Conservation (phyloP, 2,113 vertebrate genomes). For the Bungarus multicinctus region DNA sequence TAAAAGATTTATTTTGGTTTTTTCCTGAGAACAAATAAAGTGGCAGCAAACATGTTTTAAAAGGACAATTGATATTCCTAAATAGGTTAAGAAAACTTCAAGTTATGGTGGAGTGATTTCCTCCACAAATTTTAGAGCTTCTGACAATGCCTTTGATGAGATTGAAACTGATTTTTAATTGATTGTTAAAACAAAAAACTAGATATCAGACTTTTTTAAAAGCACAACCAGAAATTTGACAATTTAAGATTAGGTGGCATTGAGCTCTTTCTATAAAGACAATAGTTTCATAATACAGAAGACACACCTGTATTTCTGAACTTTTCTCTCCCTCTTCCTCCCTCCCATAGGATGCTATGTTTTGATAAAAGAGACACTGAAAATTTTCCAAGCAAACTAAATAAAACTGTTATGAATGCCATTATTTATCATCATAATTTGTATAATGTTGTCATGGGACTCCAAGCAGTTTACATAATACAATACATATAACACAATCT, state of each 20-base stretch:
- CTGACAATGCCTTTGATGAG: neutral
- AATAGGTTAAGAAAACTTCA: neutral
- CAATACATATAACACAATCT: no score
- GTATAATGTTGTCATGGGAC: no score
- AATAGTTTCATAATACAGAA: neutral
- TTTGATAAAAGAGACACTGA: neutral
- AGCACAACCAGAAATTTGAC: neutral
- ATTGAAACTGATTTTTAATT: neutral
- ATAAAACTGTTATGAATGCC: neutral
- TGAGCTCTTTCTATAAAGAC: neutral
- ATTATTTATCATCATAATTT: no score
- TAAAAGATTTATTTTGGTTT: neutral
- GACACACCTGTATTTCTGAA: neutral
- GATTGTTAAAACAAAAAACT: neutral
- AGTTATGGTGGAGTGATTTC: no score
- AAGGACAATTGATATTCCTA: neutral
- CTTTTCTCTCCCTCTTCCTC: no score
- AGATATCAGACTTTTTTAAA: neutral
- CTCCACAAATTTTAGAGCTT: no score
- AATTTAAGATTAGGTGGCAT: neutral
- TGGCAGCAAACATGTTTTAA: neutral
- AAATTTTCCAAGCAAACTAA: neutral
- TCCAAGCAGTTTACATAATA: no score
- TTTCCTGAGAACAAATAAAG: neutral
- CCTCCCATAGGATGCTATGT: neutral